phyloP scores from a whole-genome alignment of 2,113 vertebrate species.

The Neolamprologus ventralis region DNA sequence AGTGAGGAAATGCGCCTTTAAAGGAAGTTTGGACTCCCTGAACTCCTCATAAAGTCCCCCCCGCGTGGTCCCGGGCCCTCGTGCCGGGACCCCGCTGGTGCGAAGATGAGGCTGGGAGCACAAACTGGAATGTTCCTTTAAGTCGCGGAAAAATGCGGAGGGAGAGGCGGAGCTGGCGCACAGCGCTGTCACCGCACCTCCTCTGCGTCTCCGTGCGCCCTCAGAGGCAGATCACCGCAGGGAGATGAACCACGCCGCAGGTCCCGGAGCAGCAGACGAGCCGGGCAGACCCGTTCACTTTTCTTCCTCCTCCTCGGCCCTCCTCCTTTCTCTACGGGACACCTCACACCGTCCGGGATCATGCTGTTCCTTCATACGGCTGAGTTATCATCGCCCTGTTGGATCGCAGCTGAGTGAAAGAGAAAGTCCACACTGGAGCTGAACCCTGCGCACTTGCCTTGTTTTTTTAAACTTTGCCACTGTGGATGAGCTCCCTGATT shows the following conservation, averaged over 20 bases:
- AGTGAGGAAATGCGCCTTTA: background rate
- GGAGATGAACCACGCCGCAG: slow-evolving; percentile 53
- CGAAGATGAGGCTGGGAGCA: background rate
- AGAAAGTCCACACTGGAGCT: slow-evolving; percentile 50
- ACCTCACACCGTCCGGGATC: slow-evolving; percentile 28
- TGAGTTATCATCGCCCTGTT: slow-evolving; percentile 3
- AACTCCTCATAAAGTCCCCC: background rate
- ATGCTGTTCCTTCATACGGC: slow-evolving; percentile 11
- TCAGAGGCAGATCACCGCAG: slow-evolving; percentile 33
- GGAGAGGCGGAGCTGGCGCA: slow-evolving; percentile 52
- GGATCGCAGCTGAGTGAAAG: slow-evolving; percentile 56
- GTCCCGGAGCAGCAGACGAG: slow-evolving; percentile 32
- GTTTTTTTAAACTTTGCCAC: background rate
- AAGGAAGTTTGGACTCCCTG: background rate
- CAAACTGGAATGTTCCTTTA: slow-evolving; percentile 68
- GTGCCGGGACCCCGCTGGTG: background rate
- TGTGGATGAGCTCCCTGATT: slow-evolving; percentile 1
- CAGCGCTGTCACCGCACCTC: slow-evolving; percentile 23
- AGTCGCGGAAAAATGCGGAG: slow-evolving; percentile 9
- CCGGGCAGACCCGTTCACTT: background rate
- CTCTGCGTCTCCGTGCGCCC: slow-evolving; percentile 9
- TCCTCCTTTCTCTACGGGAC: slow-evolving; percentile 10
- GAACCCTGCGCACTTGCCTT: slow-evolving; percentile 34
- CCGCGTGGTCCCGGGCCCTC: background rate
- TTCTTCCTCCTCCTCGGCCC: background rate